phyloP scores from a whole-genome alignment of 2,113 vertebrate genomes.

The Mystacornis crossleyi region DNA sequence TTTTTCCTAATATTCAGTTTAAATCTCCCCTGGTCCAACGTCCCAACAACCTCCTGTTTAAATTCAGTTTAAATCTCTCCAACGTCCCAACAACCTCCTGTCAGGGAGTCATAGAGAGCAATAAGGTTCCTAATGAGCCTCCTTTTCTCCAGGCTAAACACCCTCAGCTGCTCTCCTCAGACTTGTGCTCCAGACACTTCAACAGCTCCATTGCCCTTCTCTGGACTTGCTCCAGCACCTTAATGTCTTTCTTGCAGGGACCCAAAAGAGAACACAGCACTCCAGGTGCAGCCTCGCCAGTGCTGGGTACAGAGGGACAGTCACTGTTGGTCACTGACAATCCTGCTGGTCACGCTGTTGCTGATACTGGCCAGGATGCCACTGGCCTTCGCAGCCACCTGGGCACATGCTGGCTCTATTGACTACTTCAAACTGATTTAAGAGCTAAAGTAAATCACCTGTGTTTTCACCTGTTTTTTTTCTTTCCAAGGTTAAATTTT shows the following conservation, averaged over 20 bases:
- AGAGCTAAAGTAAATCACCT: background rate
- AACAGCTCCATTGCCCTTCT: rapidly evolving
- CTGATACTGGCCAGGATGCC: background rate
- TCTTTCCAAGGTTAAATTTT: background rate
- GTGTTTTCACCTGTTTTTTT: background rate
- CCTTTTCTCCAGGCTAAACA: background rate
- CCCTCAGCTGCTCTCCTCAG: background rate
- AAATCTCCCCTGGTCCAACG: background rate
- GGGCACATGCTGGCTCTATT: rapidly evolving
- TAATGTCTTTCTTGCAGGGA: background rate
- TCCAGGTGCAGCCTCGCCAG: rapidly evolving
- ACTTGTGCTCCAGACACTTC: background rate
- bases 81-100: background rate
- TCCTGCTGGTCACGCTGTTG: background rate
- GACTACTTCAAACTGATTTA: background rate
- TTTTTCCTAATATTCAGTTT: background rate
- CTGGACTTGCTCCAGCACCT: background rate
- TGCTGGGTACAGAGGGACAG: rapidly evolving
- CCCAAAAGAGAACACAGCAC: rapidly evolving
- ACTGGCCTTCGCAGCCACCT: background rate
- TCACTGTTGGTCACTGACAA: background rate
- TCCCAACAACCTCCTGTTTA: background rate
- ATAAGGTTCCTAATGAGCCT: background rate
- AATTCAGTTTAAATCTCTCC: background rate
- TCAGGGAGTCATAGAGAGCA: background rate